Evolutionary conservation across 1,140 invertebrate species (phyloP).

Genomic region (Coenobita brevimanus): DNA sequence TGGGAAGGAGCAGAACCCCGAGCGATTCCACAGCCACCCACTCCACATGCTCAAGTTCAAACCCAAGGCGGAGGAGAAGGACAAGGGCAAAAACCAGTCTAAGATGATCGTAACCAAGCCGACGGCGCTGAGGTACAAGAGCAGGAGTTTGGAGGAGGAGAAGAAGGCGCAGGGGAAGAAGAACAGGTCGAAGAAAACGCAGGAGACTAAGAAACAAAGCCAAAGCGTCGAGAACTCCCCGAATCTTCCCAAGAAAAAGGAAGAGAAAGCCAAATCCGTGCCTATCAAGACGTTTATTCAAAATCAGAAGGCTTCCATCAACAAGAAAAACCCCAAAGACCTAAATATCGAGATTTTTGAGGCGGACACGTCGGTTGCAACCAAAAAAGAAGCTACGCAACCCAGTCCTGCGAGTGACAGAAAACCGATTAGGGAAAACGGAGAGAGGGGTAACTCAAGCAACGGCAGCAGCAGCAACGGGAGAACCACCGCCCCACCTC

Average conservation of each 20-base stretch:
- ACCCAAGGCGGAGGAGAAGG: constrained; percentile 44
- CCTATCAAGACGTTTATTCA: constrained; percentile 36
- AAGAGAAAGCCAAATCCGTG: constrained; percentile 73
- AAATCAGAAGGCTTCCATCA: constrained; percentile 64
- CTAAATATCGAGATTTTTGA: constrained; percentile 60
- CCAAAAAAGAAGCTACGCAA: neutral
- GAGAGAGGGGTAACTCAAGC: constrained; percentile 22
- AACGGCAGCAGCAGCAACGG: too few species aligned
- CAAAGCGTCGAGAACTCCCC: constrained; percentile 36
- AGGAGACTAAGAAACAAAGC: neutral
- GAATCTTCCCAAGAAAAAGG: constrained; percentile 69
- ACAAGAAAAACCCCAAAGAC: constrained; percentile 52
- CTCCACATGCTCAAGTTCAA: constrained; percentile 69
- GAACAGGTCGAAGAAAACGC: constrained; percentile 73
- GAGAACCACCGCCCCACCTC: constrained; percentile 17
- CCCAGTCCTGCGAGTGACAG: neutral
- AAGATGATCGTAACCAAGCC: constrained; percentile 76
- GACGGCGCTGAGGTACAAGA: constrained; percentile 76
- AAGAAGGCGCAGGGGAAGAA: constrained; percentile 71
- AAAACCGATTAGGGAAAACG: neutral
- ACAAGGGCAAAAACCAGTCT: constrained; percentile 44
- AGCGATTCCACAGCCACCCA: constrained; percentile 79
- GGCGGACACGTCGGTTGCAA: constrained; percentile 15
- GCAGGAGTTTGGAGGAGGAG: constrained; percentile 70
- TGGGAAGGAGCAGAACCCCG: constrained; percentile 77